A percentile compares a stretch with the other conserved stretches of the same genome.
phyloP scores from a whole-genome alignment of 2,113 vertebrate species.

The Tretioscincus oriximinensis region DNA sequence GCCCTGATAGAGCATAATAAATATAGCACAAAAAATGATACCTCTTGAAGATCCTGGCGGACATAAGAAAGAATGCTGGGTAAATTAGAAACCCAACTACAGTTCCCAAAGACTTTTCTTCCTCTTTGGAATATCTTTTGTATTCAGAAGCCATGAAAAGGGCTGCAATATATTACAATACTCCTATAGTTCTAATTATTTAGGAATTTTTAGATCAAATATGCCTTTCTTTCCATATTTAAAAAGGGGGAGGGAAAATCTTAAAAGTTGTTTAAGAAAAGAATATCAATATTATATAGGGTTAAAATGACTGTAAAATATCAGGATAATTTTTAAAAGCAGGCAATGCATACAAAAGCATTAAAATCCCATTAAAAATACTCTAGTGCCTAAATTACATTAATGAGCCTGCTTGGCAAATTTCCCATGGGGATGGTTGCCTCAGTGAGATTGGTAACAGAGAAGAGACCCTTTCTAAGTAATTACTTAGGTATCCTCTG shows the following conservation, averaged over 20 bases:
- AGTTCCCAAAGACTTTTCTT: too few species aligned
- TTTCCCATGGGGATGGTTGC: neutral
- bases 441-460: neutral
- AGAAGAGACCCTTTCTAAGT: neutral
- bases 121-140: neutral
- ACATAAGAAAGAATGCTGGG: neutral
- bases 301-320: too few species aligned
- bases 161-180: neutral
- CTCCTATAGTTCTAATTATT: neutral
- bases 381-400: too few species aligned
- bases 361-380: too few species aligned
- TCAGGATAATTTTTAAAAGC: too few species aligned
- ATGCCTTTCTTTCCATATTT: too few species aligned
- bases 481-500: neutral
- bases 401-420: too few species aligned
- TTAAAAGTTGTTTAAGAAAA: too few species aligned
- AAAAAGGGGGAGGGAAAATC: too few species aligned
- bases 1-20: neutral
- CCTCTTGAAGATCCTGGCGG: neutral
- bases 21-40: neutral
- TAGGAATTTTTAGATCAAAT: neutral
- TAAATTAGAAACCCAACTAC: too few species aligned
- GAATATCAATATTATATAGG: too few species aligned
- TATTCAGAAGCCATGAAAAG: neutral
- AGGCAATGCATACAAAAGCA: too few species aligned